Evolutionary conservation across 1,140 invertebrate species (phyloP).

Genomic region (Zaprionus ghesquierei): DNA sequence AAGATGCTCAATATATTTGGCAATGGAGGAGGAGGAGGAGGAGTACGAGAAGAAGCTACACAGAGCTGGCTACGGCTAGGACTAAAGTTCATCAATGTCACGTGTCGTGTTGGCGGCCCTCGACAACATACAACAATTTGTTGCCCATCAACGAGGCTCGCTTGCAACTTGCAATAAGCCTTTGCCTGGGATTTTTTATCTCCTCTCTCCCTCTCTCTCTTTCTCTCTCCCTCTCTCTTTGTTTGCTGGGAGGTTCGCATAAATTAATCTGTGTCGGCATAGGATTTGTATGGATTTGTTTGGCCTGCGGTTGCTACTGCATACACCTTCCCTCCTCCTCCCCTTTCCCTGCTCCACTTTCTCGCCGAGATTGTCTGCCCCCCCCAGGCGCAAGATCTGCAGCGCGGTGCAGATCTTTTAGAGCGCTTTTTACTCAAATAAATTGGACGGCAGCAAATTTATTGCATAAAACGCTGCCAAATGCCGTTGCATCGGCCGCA

Average conservation of each 20-base stretch:
- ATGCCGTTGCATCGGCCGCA: slow-evolving; percentile 61
- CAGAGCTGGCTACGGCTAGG: background rate
- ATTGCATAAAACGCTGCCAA: slow-evolving; percentile 74
- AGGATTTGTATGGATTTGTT: slow-evolving; percentile 56
- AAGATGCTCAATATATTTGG: slow-evolving; percentile 24
- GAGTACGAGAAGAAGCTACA: background rate
- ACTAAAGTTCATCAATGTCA: slow-evolving; percentile 78
- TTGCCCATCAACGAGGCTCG: slow-evolving; percentile 40
- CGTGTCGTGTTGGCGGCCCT: slow-evolving; percentile 34
- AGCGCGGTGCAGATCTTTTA: slow-evolving; percentile 48
- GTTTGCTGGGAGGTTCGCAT: slow-evolving; percentile 40
- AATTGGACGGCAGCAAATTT: slow-evolving; percentile 70
- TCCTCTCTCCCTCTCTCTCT: background rate
- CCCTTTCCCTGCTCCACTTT: background rate
- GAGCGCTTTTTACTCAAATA: slow-evolving; percentile 71
- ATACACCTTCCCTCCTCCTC: background rate
- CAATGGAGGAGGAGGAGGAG: background rate
- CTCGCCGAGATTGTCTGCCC: background rate
- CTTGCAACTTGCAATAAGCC: slow-evolving; percentile 61
- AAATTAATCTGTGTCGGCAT: slow-evolving; percentile 74
- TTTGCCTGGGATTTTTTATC: background rate
- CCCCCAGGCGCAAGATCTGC: background rate
- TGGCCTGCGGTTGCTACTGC: slow-evolving; percentile 41
- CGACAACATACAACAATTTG: slow-evolving; percentile 62
- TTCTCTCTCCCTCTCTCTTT: slow-evolving; percentile 7